Percentiles rank a stretch among this genome's conserved stretches.
Evolutionary conservation across 2,113 vertebrate genomes (phyloP).

Genomic region (Gobius niger): DNA sequence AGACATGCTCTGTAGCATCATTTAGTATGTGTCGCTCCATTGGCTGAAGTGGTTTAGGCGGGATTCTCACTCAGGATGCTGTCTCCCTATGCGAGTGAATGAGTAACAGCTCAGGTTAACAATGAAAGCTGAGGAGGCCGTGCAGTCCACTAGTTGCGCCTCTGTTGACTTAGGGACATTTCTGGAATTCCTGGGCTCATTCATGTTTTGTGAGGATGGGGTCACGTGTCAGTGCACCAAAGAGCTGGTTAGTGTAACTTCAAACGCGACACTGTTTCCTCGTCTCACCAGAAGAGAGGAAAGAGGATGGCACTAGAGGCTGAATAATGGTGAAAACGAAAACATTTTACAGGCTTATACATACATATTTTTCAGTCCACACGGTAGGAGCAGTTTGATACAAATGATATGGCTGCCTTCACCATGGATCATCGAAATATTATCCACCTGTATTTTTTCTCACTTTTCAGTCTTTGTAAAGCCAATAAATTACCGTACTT

Average conservation of each 20-base stretch:
- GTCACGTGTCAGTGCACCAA: slow-evolving; percentile 46
- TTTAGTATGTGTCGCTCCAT: slow-evolving; percentile 30
- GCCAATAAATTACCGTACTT: too few species aligned
- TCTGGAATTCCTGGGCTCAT: slow-evolving; percentile 56
- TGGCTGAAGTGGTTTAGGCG: slow-evolving; percentile 5
- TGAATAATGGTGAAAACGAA: neutral
- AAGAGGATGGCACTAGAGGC: neutral
- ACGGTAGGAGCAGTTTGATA: too few species aligned
- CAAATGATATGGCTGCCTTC: too few species aligned
- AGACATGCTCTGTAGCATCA: slow-evolving; percentile 10
- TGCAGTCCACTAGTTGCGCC: slow-evolving; percentile 38
- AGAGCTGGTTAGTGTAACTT: slow-evolving; percentile 37
- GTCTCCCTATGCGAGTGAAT: slow-evolving; percentile 45
- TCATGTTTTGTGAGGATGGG: slow-evolving; percentile 50
- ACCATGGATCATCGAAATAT: too few species aligned
- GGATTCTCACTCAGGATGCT: slow-evolving; percentile 31
- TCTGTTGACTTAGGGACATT: slow-evolving; percentile 62
- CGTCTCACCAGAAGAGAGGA: slow-evolving; percentile 2
- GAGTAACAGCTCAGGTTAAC: slow-evolving; percentile 61
- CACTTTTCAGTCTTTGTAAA: too few species aligned
- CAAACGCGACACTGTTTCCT: slow-evolving; percentile 12
- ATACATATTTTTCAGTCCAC: too few species aligned
- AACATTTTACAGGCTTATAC: neutral
- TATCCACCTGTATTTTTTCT: too few species aligned
- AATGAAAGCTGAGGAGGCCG: slow-evolving; percentile 48